A percentile compares a stretch with the other conserved stretches of the same genome.
phyloP scores from a whole-genome alignment of 2,797 vertebrate genomes.

The Rhyacichthys aspro region DNA sequence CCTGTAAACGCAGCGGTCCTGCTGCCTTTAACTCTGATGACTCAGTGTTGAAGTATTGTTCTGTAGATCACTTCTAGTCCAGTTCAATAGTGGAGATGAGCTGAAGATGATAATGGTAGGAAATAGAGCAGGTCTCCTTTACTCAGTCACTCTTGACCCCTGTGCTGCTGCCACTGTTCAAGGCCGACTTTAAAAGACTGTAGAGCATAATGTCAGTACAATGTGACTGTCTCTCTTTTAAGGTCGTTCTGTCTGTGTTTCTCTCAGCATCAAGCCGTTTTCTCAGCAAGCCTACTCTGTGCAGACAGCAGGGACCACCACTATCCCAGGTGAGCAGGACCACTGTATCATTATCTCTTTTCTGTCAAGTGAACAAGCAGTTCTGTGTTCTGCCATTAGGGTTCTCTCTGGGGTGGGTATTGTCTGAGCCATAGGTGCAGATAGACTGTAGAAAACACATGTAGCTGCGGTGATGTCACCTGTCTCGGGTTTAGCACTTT shows the following conservation, averaged over 20 bases:
- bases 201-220: conserved; percentile 28
- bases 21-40: background rate
- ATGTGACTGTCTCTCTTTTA: conserved; percentile 24
- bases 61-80: background rate
- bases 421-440: conserved; percentile 14
- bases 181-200: conserved; percentile 10
- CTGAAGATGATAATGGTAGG: conserved; percentile 37
- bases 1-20: background rate
- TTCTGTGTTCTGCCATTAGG: conserved; percentile 34
- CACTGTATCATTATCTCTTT: conserved; percentile 46
- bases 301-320: conserved; percentile 91
- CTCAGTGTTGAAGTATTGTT: conserved; percentile 4
- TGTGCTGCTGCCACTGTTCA: conserved; percentile 20
- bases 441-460: background rate
- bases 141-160: conserved; percentile 61
- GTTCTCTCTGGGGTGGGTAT: conserved; percentile 34
- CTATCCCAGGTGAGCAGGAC: conserved; percentile 90
- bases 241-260: conserved; percentile 23
- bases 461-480: conserved; percentile 1
- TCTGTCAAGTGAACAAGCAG: conserved; percentile 34
- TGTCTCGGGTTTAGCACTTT: background rate
- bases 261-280: conserved; percentile 93
- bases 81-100: conserved; percentile 30
- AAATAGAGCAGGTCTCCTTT: conserved; percentile 29
- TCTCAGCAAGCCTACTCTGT: conserved; percentile 93